These are phyloP conservation scores for Nannospalax galili DNA, from an alignment of 2,113 vertebrate species.

Conservation along the genomic window DNA sequence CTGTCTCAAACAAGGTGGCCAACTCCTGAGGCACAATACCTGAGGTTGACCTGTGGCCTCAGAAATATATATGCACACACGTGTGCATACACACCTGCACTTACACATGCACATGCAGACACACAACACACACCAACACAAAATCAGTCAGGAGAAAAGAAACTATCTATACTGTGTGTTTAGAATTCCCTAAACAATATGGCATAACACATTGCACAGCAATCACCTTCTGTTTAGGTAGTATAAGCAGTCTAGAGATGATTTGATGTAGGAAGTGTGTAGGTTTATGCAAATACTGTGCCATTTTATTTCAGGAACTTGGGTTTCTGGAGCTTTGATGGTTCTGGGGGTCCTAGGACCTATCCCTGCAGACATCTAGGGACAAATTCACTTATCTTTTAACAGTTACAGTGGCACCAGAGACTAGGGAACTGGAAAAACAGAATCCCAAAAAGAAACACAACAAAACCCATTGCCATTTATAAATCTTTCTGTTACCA, in stretches of 20 bases:
- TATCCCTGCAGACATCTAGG: not conserved
- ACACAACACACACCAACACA: not conserved
- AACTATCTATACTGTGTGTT: too few relatives aligned
- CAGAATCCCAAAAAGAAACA: conserved; percentile 56
- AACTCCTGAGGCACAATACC: too few relatives aligned
- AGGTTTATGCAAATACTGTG: not conserved
- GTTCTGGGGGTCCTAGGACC: not conserved
- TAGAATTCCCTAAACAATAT: not conserved
- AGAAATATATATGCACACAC: not conserved
- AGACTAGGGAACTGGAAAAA: conserved; percentile 63
- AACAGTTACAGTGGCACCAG: not conserved
- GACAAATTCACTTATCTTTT: not conserved
- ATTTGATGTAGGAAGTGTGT: not conserved
- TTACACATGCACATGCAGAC: too few relatives aligned
- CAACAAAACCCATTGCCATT: conserved; percentile 17
- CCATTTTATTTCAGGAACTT: not conserved
- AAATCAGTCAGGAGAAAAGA: not conserved
- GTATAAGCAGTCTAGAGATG: not conserved
- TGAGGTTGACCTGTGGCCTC: not conserved
- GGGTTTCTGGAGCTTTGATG: not conserved
- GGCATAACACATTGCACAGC: not conserved
- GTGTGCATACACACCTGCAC: not conserved
- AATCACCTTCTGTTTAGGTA: not conserved
- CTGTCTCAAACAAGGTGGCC: not conserved
- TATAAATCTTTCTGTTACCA: conserved; percentile 37